Base-by-base conservation (phyloP, 2,888 invertebrate species). In the Clanis bilineata region DNA sequence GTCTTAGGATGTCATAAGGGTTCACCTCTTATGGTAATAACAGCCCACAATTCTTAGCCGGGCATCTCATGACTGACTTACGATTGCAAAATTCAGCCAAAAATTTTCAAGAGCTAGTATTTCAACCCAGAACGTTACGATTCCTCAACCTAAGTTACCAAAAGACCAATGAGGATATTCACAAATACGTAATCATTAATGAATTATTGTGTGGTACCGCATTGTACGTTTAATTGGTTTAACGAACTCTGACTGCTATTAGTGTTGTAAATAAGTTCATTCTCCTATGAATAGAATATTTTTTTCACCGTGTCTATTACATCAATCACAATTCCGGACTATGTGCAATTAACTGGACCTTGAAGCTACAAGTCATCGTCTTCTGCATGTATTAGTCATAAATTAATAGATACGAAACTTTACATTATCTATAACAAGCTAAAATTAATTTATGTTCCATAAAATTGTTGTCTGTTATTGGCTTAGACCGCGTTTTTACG, bases 371-470 rank as follows among this genome's bases (percentile, higher is more conserved):
- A 72, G 67, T 76, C 77, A 74, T 74, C 74, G 74, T 65, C 72
- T 74, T 69, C 72, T 80, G 79, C 79, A 83, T 83, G 82, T 72
- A 85, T 85, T 82, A 83, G 67, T 67, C 81, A 80, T 86, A 85
- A 85, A 86, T 86, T 84, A 83, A 86, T 86, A 82, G 78, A 69
- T 69, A 65, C 61, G 64, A 65, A 72, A 67, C 65, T 69, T 62
- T 58, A 69, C 63, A 63, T 63, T 60, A 60, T 63, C 65, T 66
- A 68, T 72, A 79, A 76, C 76, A 72, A 71, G 72, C 72, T 63
- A 77, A 79, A 84, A 85, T 84, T 73, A 85, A 87, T 88, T 88
- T 87, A 87, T 79, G 83, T 62, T 62, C 74, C 72, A 76, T 80
- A 74, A 82, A 80, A 82, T 79, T 72, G 76, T 64, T 69, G 74